Base-by-base conservation (phyloP, 2,797 vertebrate genomes). In the Dallia pectoralis region DNA sequence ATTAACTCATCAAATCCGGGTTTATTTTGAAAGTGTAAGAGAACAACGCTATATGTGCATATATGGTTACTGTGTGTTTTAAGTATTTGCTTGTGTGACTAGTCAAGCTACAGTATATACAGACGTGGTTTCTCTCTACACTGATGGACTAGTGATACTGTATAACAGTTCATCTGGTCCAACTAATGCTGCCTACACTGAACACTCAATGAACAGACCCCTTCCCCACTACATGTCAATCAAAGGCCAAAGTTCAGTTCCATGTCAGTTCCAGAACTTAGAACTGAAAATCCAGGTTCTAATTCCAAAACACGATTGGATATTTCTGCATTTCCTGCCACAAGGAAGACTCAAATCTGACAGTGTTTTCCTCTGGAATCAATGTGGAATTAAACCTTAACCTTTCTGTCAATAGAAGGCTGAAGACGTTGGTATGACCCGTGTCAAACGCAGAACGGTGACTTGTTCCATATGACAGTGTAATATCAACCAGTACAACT, bases 71-170 rank as follows among this genome's bases (percentile, higher is more conserved):
- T 78, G 87, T 91, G 88, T 89, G 83, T 81, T 89, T 87, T 91
- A 91, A 84, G 36, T 56, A 36, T 29, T 70, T 36, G 27, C 56
- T 82, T 92, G 90, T 92, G 91, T 89, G 87, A 91, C 89, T 87
- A 89, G 83, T 90, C 91, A 92, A 89, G 87, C 89, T 91, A 91
- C 89, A 89, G 87, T 92, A 92, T 92, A 89, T 91, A 92, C 91
- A 91, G 86, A 91, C 85, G 90, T 53, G 51, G 51, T 40, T 6
- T 5, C 36, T 40, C 36, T 40, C 36, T 1, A 1, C 87, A 86
- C 89, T 86, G 84, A 18, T 11, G 9, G 51, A n/a, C 51, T 22
- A 53, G 87, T 89, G 87, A 87, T 91, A 91, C 91, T 92, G 91
- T 92, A 92, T 92, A 91, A 92, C 90, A 92, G 91, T 91, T 91